Conservation (phyloP, 2,113 vertebrate genomes). For the Mus spicilegus region DNA sequence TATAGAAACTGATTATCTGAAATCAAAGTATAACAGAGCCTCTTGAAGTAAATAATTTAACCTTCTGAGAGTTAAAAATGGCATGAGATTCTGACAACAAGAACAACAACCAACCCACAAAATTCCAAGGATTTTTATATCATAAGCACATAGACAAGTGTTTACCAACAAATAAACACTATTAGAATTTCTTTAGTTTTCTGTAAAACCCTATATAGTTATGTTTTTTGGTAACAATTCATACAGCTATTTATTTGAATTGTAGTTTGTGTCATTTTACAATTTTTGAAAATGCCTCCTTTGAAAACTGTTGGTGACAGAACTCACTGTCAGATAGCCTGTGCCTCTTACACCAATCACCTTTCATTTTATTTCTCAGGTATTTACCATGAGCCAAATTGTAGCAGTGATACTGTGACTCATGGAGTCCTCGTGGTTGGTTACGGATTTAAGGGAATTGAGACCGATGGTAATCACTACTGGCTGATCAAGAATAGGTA, state of each 20-base stretch:
- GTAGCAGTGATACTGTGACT: conserved; percentile 92
- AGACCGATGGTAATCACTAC: conserved; percentile 91
- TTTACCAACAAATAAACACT: neutral
- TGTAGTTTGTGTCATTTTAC: neutral
- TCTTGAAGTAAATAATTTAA: neutral
- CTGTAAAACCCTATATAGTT: neutral
- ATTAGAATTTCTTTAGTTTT: neutral
- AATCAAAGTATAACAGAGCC: neutral
- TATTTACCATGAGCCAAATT: conserved; percentile 93
- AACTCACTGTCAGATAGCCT: neutral
- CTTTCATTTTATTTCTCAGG: conserved; percentile 84
- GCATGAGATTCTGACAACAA: neutral
- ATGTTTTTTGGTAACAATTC: neutral
- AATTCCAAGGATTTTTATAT: neutral
- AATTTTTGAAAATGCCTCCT: neutral
- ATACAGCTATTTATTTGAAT: too few relatives aligned
- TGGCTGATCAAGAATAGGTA: conserved; percentile 99
- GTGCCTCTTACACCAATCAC: neutral
- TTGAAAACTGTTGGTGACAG: too few relatives aligned
- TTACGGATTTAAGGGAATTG: conserved; percentile 67
- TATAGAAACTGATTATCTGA: neutral
- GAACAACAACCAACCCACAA: neutral
- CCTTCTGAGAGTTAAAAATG: neutral
- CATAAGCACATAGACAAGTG: neutral
- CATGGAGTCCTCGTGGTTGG: conserved; percentile 93